phyloP scores from a whole-genome alignment of 2,113 vertebrate genomes.

The Sardina pilchardus region DNA sequence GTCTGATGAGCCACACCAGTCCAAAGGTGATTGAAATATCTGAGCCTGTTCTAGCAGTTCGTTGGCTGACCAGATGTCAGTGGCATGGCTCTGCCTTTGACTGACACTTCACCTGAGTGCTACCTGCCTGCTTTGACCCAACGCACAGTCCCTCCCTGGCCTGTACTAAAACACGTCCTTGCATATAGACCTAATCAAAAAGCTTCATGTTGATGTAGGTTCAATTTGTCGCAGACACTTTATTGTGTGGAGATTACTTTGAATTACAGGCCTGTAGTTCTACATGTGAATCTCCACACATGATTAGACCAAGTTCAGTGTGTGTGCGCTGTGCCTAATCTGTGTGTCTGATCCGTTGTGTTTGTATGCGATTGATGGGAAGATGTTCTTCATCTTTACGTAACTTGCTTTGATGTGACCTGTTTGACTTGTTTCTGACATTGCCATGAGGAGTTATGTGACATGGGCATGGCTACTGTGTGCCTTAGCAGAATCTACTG shows the following conservation, averaged over 20 bases:
- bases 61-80: slow-evolving; percentile 40
- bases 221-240: background rate
- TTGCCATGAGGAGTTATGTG: background rate
- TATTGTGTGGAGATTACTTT: background rate
- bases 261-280: background rate
- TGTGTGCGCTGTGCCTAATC: background rate
- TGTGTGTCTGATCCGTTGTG: background rate
- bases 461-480: background rate
- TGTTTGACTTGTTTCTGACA: background rate
- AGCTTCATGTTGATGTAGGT: background rate
- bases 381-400: background rate
- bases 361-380: background rate
- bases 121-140: slow-evolving; percentile 29
- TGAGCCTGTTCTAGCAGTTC: slow-evolving; percentile 13
- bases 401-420: background rate
- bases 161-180: slow-evolving; percentile 5
- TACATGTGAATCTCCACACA: background rate
- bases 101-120: slow-evolving; percentile 38
- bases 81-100: slow-evolving; percentile 55
- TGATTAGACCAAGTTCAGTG: background rate
- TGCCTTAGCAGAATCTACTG: background rate
- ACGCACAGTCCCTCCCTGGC: background rate
- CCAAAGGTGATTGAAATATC: slow-evolving; percentile 61
- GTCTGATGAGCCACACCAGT: slow-evolving; percentile 39
- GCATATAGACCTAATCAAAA: background rate